These are phyloP conservation scores for Tetramorium alpestre DNA, from an alignment of 1,140 invertebrate species.

Conservation along the genomic window DNA sequence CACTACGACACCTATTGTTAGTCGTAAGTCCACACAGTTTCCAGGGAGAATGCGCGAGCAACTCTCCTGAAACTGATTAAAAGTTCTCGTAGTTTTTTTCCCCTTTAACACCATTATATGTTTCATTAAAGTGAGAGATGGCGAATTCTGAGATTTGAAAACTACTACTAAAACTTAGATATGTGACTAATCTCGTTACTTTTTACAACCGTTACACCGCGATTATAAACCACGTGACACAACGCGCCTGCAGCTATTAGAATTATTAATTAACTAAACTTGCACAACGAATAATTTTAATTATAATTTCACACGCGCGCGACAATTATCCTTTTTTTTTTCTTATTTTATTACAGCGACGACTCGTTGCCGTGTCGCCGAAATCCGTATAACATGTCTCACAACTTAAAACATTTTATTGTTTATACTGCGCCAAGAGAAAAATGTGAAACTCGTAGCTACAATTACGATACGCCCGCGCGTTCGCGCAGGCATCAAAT, in stretches of 20 bases:
- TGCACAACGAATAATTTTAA: constrained; percentile 22
- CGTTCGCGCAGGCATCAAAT: constrained; percentile 12
- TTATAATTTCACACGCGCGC: constrained; percentile 15
- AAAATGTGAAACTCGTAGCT: constrained; percentile 1
- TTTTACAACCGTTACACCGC: neutral
- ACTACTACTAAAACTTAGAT: neutral
- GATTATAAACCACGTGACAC: neutral
- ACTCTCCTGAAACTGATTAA: neutral
- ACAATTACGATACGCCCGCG: constrained; percentile 29
- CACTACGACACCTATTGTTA: neutral
- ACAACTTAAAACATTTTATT: constrained; percentile 27
- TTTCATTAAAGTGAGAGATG: neutral
- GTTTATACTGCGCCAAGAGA: constrained; percentile 4
- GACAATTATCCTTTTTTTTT: neutral
- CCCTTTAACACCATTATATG: neutral
- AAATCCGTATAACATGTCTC: constrained; percentile 6
- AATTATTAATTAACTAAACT: constrained; percentile 45
- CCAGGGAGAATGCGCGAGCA: neutral
- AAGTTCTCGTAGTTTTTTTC: neutral
- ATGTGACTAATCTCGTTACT: neutral
- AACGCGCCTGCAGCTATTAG: neutral
- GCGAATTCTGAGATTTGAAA: neutral
- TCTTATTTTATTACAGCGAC: constrained; percentile 9
- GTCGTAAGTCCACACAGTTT: neutral
- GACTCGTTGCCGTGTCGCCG: neutral